Percentiles rank a stretch among this genome's conserved stretches.
phyloP scores from a whole-genome alignment of 23 tunicate species.

The Halocynthia aurantium region DNA sequence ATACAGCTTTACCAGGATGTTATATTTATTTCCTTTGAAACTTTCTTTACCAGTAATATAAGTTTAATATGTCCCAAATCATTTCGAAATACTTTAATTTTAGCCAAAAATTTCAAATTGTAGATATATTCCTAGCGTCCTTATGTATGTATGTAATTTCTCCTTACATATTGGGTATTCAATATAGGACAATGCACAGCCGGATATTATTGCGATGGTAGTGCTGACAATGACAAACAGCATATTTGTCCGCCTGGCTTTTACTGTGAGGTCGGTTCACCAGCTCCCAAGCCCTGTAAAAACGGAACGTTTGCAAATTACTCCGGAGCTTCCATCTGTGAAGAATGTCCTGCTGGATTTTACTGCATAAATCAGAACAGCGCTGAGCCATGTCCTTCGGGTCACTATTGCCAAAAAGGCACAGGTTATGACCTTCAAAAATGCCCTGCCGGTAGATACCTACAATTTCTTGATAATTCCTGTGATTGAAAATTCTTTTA shows the following conservation, averaged over 20 bases:
- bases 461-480: neutral
- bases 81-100: neutral
- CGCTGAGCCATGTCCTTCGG: constrained; percentile 65
- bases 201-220: constrained; percentile 78
- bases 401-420: constrained; percentile 65
- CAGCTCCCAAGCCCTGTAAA: constrained; percentile 57
- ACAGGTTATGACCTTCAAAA: constrained; percentile 56
- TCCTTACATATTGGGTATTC: too few relatives aligned
- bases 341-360: constrained; percentile 81
- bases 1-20: neutral
- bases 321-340: constrained; percentile 42
- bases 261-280: constrained; percentile 45
- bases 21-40: neutral
- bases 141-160: too few relatives aligned
- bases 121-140: too few relatives aligned
- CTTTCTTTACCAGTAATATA: neutral
- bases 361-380: constrained; percentile 48
- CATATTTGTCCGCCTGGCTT: constrained; percentile 68
- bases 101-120: neutral
- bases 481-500: neutral
- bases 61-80: neutral
- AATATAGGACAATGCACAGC: constrained; percentile 51
- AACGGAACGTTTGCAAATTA: constrained; percentile 76
- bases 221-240: constrained; percentile 52
- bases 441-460: constrained; percentile 70